Conservation (phyloP, 2,797 vertebrate genomes). For the Enteromius argenteus region DNA sequence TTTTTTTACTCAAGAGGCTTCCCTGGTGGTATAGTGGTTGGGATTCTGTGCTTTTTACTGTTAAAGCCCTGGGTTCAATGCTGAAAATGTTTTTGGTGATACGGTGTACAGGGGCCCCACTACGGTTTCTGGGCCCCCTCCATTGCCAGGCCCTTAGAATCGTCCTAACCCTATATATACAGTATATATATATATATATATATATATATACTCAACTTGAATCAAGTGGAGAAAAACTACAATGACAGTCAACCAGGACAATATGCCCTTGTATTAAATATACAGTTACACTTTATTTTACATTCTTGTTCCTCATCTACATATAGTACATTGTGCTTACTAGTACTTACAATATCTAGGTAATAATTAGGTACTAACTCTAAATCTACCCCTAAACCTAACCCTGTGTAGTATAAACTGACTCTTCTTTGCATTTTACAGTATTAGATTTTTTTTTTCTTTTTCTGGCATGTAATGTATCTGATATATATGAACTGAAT, state of each 20-base stretch:
- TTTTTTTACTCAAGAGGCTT: not conserved
- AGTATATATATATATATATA: too few relatives aligned
- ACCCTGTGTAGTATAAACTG: too few relatives aligned
- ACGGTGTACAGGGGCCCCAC: not conserved
- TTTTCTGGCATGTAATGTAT: not conserved
- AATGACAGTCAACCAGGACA: not conserved
- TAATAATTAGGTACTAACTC: not conserved
- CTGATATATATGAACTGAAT: not conserved
- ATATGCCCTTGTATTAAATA: not conserved
- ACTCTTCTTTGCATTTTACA: too few relatives aligned
- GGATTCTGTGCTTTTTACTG: not conserved
- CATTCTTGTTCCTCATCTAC: not conserved
- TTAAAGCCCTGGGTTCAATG: not conserved
- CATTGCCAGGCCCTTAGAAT: too few relatives aligned
- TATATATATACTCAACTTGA: not conserved
- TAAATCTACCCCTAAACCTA: not conserved
- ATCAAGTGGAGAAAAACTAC: not conserved
- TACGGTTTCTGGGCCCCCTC: too few relatives aligned
- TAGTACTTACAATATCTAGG: not conserved
- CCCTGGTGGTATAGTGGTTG: not conserved
- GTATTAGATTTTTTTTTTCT: too few relatives aligned
- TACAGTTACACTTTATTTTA: not conserved
- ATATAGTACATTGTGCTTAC: not conserved
- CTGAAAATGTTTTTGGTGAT: not conserved
- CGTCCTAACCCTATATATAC: too few relatives aligned